Percentiles rank a stretch among this genome's conserved stretches.
Evolutionary conservation across 2,888 invertebrate species (phyloP).

Genomic region (Polia nebulosa): DNA sequence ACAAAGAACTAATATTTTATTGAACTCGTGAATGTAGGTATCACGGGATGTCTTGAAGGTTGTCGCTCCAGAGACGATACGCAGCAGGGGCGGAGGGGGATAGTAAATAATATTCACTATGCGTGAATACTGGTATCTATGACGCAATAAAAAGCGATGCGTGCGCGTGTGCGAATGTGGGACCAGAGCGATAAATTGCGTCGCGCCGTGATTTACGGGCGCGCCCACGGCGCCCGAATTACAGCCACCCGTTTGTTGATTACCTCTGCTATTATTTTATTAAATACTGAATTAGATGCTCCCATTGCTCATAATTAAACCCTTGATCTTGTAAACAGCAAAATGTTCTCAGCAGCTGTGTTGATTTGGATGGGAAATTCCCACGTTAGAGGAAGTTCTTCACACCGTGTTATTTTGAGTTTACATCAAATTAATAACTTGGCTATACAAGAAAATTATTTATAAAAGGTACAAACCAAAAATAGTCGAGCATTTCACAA

Average conservation of each 20-base stretch:
- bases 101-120: slow-evolving; percentile 63
- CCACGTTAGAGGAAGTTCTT: neutral
- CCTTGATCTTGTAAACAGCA: slow-evolving; percentile 21
- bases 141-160: slow-evolving; percentile 72
- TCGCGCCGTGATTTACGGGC: slow-evolving; percentile 72
- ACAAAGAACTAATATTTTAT: slow-evolving; percentile 32
- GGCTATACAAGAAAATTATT: neutral
- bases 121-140: slow-evolving; percentile 68
- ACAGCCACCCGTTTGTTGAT: slow-evolving; percentile 65
- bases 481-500: neutral
- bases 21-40: slow-evolving; percentile 2
- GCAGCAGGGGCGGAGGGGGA: too few species aligned
- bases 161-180: slow-evolving; percentile 71
- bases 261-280: slow-evolving; percentile 62
- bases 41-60: slow-evolving; percentile 22
- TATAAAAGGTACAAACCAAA: neutral
- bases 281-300: slow-evolving; percentile 52
- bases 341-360: neutral
- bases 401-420: neutral
- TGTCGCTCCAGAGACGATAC: slow-evolving; percentile 37
- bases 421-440: neutral
- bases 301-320: slow-evolving; percentile 41
- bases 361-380: neutral
- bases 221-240: slow-evolving; percentile 64
- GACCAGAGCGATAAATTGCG: slow-evolving; percentile 74